A percentile compares a stretch with the other conserved stretches of the same genome.
These are phyloP conservation scores for Ptychodera flava DNA, from an alignment of 35 echinoderm and acorn worm species.

Conservation along the genomic window DNA sequence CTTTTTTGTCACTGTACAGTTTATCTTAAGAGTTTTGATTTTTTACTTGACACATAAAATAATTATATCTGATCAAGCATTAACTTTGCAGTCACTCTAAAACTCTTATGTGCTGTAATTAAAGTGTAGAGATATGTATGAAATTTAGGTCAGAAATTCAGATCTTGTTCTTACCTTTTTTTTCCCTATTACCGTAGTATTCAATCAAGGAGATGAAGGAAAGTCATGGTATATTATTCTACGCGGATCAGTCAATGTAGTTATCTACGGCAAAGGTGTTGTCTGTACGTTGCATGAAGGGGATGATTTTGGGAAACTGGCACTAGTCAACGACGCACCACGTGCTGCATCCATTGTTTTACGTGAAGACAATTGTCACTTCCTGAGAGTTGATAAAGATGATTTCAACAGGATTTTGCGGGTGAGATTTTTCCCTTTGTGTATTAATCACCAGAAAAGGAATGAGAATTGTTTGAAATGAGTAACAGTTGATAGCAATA, in stretches of 20 bases:
- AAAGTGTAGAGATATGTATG: too few relatives aligned
- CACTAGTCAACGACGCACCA: constrained; percentile 84
- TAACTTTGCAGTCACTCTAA: too few relatives aligned
- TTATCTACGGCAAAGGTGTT: constrained; percentile 95
- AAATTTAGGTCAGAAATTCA: too few relatives aligned
- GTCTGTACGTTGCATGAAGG: constrained; percentile 92
- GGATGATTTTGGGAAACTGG: constrained; percentile 95
- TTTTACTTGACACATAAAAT: too few relatives aligned
- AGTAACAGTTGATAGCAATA: too few relatives aligned
- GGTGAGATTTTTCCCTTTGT: constrained; percentile 45
- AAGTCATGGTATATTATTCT: constrained; percentile 98
- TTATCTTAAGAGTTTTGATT: too few relatives aligned
- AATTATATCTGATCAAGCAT: too few relatives aligned
- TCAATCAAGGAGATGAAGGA: constrained; percentile 94
- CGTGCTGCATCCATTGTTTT: constrained; percentile 85
- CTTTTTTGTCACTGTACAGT: too few relatives aligned
- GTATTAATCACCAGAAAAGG: too few relatives aligned
- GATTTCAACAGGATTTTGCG: constrained; percentile 92
- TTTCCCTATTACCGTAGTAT: constrained; percentile 49
- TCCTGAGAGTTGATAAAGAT: constrained; percentile 86
- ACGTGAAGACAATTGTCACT: constrained; percentile 90
- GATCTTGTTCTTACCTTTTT: too few relatives aligned
- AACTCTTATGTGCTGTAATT: too few relatives aligned
- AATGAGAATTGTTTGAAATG: too few relatives aligned
- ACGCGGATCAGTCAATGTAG: constrained; percentile 78